Base-by-base conservation (phyloP, 2,113 vertebrate species). In the Cranoglanis bouderius region DNA sequence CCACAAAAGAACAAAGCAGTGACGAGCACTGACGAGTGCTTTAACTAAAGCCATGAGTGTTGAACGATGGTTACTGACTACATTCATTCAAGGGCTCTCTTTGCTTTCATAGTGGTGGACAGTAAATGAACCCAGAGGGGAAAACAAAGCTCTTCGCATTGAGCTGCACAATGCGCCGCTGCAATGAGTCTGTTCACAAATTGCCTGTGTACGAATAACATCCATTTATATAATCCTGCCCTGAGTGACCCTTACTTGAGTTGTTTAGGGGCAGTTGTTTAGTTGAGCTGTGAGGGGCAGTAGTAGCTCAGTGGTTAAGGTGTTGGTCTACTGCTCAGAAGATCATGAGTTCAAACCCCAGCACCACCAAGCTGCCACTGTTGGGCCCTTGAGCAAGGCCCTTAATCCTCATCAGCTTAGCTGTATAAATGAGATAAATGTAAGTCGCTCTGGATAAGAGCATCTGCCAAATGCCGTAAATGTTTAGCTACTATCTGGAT, bases 91-190 rank as follows among this genome's bases (percentile, higher is more conserved):
- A 87, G 26, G 5, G 63, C 82, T 75, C 38, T 32, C 43, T 87
- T 89, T 89, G 75, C 24, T 82, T 88, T 46, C 14, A 0, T 46
- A 78, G 40, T 2, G 3, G 19, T 75, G 78, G 80, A 82, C 32
- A 85, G 43, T 75, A 82, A 90, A 81, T 88, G 87, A 88, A 72
- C 86, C 70, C 51, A 65, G 82, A 61, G 1, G 0, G 59, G 81
- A 81, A 85, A 91, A 89, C 85, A 91, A 85, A 91, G 61, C 90
- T 75, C 90, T 91, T 46, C 1, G 38, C 49, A n/a, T 75, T 40
- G 32, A 87, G 70, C 21, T 24, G 3, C 74, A 88, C 63, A 90
- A 90, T 86, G 35, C n/a, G 70, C 38, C 18, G 6, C 86, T 51
- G 67, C 70, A 49, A 1, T 83, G 35, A 55, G 78, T 6, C 38